Evolutionary conservation across 2,113 vertebrate genomes (phyloP).

Genomic region (Sinocyclocheilus grahami): DNA sequence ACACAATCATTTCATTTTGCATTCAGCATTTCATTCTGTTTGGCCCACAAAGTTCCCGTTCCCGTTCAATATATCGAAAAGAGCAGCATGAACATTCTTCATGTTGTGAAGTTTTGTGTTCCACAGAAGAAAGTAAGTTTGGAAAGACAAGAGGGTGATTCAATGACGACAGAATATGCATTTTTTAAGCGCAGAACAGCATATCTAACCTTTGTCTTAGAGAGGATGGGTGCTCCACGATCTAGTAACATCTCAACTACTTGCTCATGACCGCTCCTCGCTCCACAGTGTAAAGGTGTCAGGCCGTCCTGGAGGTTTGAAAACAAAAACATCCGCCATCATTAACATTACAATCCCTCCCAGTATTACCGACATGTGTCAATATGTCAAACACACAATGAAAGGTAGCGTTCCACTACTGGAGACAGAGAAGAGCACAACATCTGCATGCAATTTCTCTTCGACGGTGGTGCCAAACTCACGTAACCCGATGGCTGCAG

Average conservation of each 20-base stretch:
- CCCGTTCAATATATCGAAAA: neutral
- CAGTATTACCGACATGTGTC: neutral
- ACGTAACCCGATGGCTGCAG: conserved; percentile 31
- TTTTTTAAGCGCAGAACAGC: neutral
- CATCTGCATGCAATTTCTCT: conserved; percentile 44
- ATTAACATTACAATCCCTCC: neutral
- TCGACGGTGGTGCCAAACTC: conserved; percentile 36
- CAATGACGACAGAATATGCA: neutral
- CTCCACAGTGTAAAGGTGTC: conserved; percentile 95
- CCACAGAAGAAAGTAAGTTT: neutral
- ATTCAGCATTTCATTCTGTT: neutral
- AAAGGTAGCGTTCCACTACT: neutral
- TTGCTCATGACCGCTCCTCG: conserved; percentile 97
- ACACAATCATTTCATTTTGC: neutral
- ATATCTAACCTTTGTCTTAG: conserved; percentile 91
- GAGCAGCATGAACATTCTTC: neutral
- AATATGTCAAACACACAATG: neutral
- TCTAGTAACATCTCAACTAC: conserved; percentile 96
- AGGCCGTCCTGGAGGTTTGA: conserved; percentile 84
- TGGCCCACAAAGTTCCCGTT: neutral
- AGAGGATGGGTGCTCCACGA: conserved; percentile 93
- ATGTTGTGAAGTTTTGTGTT: neutral
- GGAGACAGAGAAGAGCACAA: conserved; percentile 27
- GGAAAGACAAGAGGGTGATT: neutral
- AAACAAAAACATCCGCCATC: neutral